These are phyloP conservation scores for Sceloporus tristichus DNA, from an alignment of 2,113 vertebrate genomes.

Conservation along the genomic window DNA sequence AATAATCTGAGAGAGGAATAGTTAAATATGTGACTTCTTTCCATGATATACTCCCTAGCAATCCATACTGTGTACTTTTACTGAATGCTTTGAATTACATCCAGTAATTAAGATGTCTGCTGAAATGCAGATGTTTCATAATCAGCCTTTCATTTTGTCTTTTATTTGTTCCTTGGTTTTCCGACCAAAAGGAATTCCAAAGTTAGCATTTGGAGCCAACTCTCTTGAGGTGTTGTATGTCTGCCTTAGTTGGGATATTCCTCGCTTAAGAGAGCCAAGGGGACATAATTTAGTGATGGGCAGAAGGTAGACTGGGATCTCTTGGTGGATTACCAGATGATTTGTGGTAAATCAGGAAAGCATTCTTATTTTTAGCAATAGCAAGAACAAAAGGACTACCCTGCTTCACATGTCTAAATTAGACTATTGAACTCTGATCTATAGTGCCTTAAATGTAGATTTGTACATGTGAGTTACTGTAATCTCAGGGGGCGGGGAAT, in stretches of 20 bases:
- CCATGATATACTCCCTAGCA: too few species aligned
- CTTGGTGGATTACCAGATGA: background rate
- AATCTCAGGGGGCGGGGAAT: too few species aligned
- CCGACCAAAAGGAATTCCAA: background rate
- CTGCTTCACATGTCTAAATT: background rate
- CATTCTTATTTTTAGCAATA: too few species aligned
- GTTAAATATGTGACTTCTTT: background rate
- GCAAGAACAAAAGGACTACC: background rate
- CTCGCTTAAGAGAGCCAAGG: background rate
- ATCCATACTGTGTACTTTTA: too few species aligned
- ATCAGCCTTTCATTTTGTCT: background rate
- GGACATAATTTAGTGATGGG: background rate
- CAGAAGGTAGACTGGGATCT: background rate
- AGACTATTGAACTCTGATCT: background rate
- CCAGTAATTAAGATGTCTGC: too few species aligned
- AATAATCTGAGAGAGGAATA: background rate
- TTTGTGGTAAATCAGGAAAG: background rate
- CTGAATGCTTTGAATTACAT: too few species aligned
- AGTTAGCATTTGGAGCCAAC: background rate
- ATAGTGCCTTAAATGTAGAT: too few species aligned
- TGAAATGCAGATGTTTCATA: background rate
- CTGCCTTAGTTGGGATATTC: background rate
- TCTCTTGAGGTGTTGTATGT: background rate
- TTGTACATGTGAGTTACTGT: too few species aligned
- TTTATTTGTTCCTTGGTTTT: background rate